A percentile compares a stretch with the other conserved stretches of the same genome.
phyloP scores from a whole-genome alignment of 92 coral and sea anemone species.

The Pocillopora grandis region DNA sequence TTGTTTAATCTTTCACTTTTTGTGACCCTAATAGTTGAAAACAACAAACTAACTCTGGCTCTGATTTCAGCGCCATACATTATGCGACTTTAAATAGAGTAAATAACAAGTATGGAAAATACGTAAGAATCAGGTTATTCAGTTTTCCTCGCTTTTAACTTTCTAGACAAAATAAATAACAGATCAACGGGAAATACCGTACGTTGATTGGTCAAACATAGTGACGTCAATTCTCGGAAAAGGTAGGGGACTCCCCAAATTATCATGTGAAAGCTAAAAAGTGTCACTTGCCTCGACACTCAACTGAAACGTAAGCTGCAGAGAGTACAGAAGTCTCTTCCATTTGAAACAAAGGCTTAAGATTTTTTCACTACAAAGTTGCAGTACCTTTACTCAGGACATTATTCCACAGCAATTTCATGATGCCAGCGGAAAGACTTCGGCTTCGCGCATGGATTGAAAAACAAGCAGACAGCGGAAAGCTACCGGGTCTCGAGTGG shows the following conservation, averaged over 20 bases:
- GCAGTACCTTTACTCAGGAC: neutral
- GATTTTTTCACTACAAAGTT: neutral
- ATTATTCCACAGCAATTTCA: neutral
- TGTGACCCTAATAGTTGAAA: neutral
- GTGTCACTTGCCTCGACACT: too few relatives aligned
- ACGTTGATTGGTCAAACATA: neutral
- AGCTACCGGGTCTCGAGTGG: conserved; percentile 88
- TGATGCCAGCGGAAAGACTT: conserved; percentile 91
- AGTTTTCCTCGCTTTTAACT: neutral
- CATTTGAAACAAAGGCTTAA: neutral
- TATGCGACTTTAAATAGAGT: too few relatives aligned
- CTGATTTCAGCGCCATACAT: too few relatives aligned
- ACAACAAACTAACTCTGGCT: neutral
- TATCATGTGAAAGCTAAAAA: neutral
- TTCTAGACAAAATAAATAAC: neutral
- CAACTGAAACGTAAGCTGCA: too few relatives aligned
- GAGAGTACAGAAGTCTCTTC: neutral
- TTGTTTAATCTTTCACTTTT: conserved; percentile 36
- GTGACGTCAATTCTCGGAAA: conserved; percentile 13
- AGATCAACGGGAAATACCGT: neutral
- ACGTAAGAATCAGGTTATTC: too few relatives aligned
- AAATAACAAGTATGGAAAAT: too few relatives aligned
- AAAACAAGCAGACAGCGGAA: conserved; percentile 62
- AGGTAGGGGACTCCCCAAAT: neutral
- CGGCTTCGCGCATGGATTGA: conserved; percentile 97